phyloP scores from a whole-genome alignment of 2,113 vertebrate species.

The Chiloscyllium plagiosum region DNA sequence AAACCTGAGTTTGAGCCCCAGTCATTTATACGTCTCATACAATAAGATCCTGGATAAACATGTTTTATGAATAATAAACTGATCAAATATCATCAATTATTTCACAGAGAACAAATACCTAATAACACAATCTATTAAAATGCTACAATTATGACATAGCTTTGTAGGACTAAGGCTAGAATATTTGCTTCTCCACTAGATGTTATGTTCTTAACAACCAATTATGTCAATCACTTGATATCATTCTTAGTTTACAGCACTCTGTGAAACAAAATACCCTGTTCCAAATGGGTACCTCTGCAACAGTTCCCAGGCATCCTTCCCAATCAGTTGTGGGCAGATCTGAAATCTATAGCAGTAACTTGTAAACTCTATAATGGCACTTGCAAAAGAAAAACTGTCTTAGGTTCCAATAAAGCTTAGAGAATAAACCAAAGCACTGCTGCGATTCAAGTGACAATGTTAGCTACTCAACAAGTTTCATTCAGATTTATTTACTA shows the following conservation, averaged over 20 bases:
- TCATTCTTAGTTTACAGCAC: not conserved
- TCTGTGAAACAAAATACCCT: not conserved
- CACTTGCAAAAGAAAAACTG: not conserved
- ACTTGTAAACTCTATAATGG: not conserved
- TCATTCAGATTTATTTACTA: not conserved
- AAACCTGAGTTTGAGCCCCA: too few species aligned
- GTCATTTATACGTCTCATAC: too few species aligned
- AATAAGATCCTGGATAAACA: too few species aligned
- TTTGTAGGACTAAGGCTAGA: not conserved
- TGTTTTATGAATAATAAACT: too few species aligned
- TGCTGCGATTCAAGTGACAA: not conserved
- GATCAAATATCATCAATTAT: too few species aligned
- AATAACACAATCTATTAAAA: not conserved
- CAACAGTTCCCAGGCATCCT: not conserved
- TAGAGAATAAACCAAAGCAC: not conserved
- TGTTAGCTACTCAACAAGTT: not conserved
- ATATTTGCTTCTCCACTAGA: not conserved
- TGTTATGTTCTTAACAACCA: not conserved
- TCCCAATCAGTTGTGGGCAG: not conserved
- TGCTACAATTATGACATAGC: not conserved
- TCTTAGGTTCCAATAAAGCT: not conserved
- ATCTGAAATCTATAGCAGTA: not conserved
- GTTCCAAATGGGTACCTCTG: not conserved
- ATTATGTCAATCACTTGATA: not conserved
- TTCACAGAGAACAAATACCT: not conserved